Conservation (phyloP, 1,140 invertebrate species). For the Paraescarpia echinospica region DNA sequence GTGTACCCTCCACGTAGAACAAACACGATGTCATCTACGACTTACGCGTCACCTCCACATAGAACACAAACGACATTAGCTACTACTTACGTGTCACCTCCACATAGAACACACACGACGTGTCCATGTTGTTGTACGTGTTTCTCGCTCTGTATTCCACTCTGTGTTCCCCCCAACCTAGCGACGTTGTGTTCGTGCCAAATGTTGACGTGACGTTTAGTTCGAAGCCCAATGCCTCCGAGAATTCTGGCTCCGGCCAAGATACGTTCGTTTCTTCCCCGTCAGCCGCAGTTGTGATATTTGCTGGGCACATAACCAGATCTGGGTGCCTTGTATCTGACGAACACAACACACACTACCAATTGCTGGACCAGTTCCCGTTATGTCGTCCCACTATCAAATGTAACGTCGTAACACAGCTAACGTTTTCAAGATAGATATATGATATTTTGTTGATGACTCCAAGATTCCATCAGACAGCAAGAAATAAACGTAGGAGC, state of each 20-base stretch:
- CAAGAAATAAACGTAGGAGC: too few species aligned
- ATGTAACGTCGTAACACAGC: too few species aligned
- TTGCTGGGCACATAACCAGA: background rate
- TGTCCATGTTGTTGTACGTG: background rate
- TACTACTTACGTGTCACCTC: background rate
- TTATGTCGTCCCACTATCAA: too few species aligned
- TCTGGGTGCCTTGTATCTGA: background rate
- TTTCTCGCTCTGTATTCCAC: background rate
- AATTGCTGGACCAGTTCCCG: too few species aligned
- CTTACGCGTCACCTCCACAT: background rate
- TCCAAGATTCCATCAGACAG: too few species aligned
- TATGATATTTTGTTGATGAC: too few species aligned
- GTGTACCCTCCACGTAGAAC: too few species aligned
- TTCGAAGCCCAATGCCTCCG: background rate
- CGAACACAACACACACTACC: background rate
- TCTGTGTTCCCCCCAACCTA: background rate
- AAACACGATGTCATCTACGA: too few species aligned
- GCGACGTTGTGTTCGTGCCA: background rate
- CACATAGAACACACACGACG: background rate
- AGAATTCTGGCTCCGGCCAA: background rate
- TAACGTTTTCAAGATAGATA: too few species aligned
- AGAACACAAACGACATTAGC: background rate
- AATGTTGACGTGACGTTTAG: constrained; percentile 1
- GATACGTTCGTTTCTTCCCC: background rate
- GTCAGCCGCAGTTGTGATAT: background rate